These are phyloP conservation scores for Apamea crenata DNA, from an alignment of 2,888 invertebrate species.

Conservation along the genomic window DNA sequence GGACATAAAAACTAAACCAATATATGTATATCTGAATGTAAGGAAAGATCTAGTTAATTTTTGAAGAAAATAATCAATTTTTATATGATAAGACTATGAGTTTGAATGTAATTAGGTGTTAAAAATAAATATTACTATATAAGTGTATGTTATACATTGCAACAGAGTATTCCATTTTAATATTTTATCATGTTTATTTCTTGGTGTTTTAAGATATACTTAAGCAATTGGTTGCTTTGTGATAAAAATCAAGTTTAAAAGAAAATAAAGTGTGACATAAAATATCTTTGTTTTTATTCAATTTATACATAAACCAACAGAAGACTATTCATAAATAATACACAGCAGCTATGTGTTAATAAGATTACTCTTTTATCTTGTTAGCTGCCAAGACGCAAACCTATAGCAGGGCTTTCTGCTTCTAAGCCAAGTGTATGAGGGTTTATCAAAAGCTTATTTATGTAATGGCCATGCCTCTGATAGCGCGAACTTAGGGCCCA, in stretches of 20 bases:
- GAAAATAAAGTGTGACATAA: slow-evolving; percentile 62
- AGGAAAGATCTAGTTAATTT: slow-evolving; percentile 58
- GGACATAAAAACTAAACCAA: slow-evolving; percentile 44
- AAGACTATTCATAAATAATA: neutral
- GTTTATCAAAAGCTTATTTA: slow-evolving; percentile 6
- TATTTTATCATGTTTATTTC: slow-evolving; percentile 64
- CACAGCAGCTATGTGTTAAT: slow-evolving; percentile 26
- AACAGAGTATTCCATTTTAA: slow-evolving; percentile 73
- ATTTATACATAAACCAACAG: neutral
- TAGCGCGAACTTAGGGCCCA: too few species aligned
- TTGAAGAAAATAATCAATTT: slow-evolving; percentile 56
- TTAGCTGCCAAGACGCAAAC: slow-evolving; percentile 31
- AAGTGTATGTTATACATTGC: slow-evolving; percentile 63
- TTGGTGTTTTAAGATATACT: slow-evolving; percentile 61
- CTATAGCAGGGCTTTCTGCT: slow-evolving; percentile 43
- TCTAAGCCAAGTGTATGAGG: neutral
- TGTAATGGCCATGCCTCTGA: neutral
- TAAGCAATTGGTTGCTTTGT: slow-evolving; percentile 64
- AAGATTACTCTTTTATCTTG: slow-evolving; percentile 46
- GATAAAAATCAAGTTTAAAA: slow-evolving; percentile 69
- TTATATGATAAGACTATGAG: slow-evolving; percentile 48
- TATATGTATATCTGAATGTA: slow-evolving; percentile 66
- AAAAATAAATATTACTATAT: slow-evolving; percentile 48
- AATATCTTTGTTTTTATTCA: slow-evolving; percentile 10
- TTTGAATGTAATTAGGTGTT: slow-evolving; percentile 65